Percentiles rank a stretch among this genome's conserved stretches.
phyloP scores from a whole-genome alignment of 2,888 invertebrate species.

The Aspidiotus destructor region DNA sequence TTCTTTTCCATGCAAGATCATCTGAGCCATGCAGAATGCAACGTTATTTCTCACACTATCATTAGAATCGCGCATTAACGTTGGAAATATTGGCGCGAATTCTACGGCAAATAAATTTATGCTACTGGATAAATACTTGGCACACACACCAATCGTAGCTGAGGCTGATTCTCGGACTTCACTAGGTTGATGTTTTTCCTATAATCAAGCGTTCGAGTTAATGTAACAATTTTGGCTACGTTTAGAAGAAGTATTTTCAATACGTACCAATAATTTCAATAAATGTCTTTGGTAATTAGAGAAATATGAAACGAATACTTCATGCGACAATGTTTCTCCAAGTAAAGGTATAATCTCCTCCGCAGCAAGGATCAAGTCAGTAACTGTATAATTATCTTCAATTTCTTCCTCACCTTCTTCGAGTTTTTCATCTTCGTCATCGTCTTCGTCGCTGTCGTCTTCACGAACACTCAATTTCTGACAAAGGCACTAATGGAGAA shows the following conservation, averaged over 20 bases:
- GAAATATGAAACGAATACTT: slow-evolving; percentile 14
- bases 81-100: slow-evolving; percentile 17
- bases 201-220: background rate
- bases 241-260: background rate
- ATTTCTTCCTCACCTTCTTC: slow-evolving; percentile 24
- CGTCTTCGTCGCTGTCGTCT: slow-evolving; percentile 25
- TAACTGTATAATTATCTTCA: slow-evolving; percentile 18
- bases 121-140: slow-evolving; percentile 9
- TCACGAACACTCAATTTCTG: slow-evolving; percentile 20
- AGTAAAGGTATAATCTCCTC: slow-evolving; percentile 19
- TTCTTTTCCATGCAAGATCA: slow-evolving; percentile 18
- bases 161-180: slow-evolving; percentile 21
- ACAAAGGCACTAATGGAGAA: slow-evolving; percentile 8
- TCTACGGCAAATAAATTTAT: slow-evolving; percentile 25
- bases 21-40: slow-evolving; percentile 19
- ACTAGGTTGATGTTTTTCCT: slow-evolving; percentile 20
- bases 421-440: slow-evolving; percentile 7
- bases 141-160: slow-evolving; percentile 20
- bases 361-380: slow-evolving; percentile 14
- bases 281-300: slow-evolving; percentile 23
- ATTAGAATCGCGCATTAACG: slow-evolving; percentile 15
- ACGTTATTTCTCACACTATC: slow-evolving; percentile 18
- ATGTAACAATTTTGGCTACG: too few species aligned
- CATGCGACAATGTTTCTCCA: slow-evolving; percentile 13
- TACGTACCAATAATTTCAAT: slow-evolving; percentile 23